Conservation (phyloP, 2,113 vertebrate species). For the Guaruba guarouba region DNA sequence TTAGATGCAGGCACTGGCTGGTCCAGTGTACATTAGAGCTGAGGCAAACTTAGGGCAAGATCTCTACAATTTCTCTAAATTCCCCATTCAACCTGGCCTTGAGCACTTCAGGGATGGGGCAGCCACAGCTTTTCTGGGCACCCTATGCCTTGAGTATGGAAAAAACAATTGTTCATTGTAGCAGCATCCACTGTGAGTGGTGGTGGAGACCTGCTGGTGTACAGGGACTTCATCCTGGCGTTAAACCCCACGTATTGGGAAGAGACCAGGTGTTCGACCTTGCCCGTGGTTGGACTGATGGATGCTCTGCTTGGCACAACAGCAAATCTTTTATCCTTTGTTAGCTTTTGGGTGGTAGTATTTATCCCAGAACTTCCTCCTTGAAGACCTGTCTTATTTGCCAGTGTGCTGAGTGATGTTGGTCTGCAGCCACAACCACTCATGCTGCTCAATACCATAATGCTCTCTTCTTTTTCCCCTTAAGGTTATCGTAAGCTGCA, state of each 20-base stretch:
- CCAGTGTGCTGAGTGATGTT: not conserved
- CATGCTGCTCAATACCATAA: accelerated
- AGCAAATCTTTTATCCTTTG: not conserved
- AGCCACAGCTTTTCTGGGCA: not conserved
- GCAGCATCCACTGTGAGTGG: not conserved
- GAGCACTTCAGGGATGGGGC: not conserved
- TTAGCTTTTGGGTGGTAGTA: not conserved
- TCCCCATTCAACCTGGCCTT: not conserved
- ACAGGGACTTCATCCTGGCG: not conserved
- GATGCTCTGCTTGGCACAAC: not conserved
- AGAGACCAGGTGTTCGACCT: not conserved
- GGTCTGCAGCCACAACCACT: not conserved
- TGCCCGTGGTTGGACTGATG: accelerated
- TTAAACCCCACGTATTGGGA: not conserved
- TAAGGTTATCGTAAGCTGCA: constrained; percentile 53
- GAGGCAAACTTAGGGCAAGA: not conserved
- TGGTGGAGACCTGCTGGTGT: not conserved
- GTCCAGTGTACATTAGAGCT: not conserved
- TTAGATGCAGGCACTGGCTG: too few relatives aligned
- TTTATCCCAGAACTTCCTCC: not conserved
- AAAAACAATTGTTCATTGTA: not conserved
- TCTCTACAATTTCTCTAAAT: not conserved
- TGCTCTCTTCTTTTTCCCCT: not conserved
- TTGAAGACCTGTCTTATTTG: not conserved
- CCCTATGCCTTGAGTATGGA: not conserved